Evolutionary conservation across 2,113 vertebrate genomes (phyloP).

Genomic region (Nanorana parkeri): DNA sequence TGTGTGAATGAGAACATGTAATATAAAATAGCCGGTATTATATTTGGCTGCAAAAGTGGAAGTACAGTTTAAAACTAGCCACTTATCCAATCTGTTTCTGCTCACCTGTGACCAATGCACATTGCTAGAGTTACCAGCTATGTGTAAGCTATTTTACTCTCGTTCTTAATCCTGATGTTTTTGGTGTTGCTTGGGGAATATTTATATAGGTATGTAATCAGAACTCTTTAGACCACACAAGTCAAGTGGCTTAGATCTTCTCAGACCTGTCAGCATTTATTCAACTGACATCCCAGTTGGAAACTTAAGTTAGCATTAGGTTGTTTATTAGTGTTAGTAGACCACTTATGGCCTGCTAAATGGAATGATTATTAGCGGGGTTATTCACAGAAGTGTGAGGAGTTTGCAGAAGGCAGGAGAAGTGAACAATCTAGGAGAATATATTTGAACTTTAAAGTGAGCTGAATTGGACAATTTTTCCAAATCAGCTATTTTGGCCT

Average conservation of each 20-base stretch:
- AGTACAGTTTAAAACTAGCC: conserved; percentile 36
- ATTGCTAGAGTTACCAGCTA: conserved; percentile 61
- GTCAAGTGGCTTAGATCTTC: conserved; percentile 63
- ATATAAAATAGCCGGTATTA: too few species aligned
- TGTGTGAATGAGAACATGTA: too few species aligned
- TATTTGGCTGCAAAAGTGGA: too few species aligned
- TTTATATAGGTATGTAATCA: conserved; percentile 64
- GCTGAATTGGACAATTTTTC: too few species aligned
- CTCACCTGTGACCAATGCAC: conserved; percentile 62
- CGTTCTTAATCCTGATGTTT: not conserved
- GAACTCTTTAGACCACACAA: conserved; percentile 65
- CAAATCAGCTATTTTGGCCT: too few species aligned
- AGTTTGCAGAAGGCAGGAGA: too few species aligned
- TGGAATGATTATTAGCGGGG: too few species aligned
- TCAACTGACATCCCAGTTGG: conserved; percentile 49
- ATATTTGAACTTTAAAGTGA: too few species aligned
- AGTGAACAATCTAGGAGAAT: too few species aligned
- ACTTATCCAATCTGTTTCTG: conserved; percentile 55
- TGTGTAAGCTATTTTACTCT: conserved; percentile 41
- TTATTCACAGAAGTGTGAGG: too few species aligned
- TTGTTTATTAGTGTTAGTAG: conserved; percentile 58
- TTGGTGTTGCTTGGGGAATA: conserved; percentile 57
- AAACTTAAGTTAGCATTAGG: conserved; percentile 55
- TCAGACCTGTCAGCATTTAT: conserved; percentile 63
- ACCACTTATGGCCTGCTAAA: conserved; percentile 55